phyloP scores from a whole-genome alignment of 2,888 invertebrate species.

The Drosophila leonis region DNA sequence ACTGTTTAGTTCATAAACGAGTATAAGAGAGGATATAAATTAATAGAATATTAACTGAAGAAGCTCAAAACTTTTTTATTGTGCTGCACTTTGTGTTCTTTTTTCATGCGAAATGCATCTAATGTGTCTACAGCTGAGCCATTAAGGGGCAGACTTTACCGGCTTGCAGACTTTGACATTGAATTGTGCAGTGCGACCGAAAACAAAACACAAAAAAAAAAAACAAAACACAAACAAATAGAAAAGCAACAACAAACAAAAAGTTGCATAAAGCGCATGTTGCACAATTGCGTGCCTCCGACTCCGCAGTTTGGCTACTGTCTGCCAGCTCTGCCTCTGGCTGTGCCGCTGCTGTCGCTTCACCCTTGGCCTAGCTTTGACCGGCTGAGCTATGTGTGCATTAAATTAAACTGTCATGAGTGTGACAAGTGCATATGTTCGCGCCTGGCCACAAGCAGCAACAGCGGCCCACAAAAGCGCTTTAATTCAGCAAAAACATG shows the following conservation, averaged over 20 bases:
- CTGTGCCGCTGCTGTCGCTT: background rate
- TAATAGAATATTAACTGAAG: too few relatives aligned
- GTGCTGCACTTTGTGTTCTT: background rate
- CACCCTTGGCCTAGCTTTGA: conserved; percentile 17
- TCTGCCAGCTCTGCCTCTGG: background rate
- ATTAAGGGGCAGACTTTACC: conserved; percentile 19
- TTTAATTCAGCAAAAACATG: conserved; percentile 80
- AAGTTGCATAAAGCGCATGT: conserved; percentile 72
- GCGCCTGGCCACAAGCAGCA: conserved; percentile 62
- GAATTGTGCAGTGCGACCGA: conserved; percentile 59
- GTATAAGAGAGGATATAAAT: background rate
- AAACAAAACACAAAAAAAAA: conserved; percentile 34
- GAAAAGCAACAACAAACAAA: conserved; percentile 8
- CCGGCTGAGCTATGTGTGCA: conserved; percentile 77
- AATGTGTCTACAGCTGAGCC: conserved; percentile 8
- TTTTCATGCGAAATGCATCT: background rate
- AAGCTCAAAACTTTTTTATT: background rate
- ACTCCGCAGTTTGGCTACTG: conserved; percentile 21
- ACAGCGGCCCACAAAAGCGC: conserved; percentile 42
- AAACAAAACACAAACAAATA: conserved; percentile 17
- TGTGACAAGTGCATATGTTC: conserved; percentile 82
- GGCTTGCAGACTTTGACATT: conserved; percentile 72
- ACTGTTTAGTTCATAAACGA: background rate
- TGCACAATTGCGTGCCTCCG: conserved; percentile 77
- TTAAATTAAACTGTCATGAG: conserved; percentile 81